phyloP scores from a whole-genome alignment of 2,797 vertebrate species.

The Sphenodon punctatus region DNA sequence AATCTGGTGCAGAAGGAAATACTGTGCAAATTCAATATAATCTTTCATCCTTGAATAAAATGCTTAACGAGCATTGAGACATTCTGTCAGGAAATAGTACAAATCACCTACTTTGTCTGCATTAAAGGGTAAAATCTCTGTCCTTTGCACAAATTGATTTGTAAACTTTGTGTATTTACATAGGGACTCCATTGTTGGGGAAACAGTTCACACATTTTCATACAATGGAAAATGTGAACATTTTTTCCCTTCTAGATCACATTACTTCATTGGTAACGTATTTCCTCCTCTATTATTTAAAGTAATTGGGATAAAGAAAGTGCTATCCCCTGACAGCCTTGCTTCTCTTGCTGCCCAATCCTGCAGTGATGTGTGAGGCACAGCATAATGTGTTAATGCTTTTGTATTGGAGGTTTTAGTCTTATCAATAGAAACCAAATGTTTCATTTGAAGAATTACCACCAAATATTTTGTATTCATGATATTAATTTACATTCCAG shows the following conservation, averaged over 20 bases:
- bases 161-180: background rate
- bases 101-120: background rate
- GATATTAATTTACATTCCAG: background rate
- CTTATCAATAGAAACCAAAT: background rate
- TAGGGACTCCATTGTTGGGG: background rate
- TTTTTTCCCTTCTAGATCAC: background rate
- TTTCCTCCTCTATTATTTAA: background rate
- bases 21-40: background rate
- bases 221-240: background rate
- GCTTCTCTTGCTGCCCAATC: background rate
- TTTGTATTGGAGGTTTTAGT: background rate
- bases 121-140: background rate
- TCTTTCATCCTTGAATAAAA: background rate
- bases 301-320: background rate
- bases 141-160: background rate
- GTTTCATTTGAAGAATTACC: background rate
- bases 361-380: background rate
- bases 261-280: background rate
- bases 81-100: background rate
- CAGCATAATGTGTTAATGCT: background rate
- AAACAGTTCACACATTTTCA: background rate
- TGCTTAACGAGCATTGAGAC: background rate
- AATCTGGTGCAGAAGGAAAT: background rate
- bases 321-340: background rate
- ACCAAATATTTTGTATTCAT: background rate